These are phyloP conservation scores for Periplaneta americana DNA, from an alignment of 1,140 invertebrate species.

Conservation along the genomic window DNA sequence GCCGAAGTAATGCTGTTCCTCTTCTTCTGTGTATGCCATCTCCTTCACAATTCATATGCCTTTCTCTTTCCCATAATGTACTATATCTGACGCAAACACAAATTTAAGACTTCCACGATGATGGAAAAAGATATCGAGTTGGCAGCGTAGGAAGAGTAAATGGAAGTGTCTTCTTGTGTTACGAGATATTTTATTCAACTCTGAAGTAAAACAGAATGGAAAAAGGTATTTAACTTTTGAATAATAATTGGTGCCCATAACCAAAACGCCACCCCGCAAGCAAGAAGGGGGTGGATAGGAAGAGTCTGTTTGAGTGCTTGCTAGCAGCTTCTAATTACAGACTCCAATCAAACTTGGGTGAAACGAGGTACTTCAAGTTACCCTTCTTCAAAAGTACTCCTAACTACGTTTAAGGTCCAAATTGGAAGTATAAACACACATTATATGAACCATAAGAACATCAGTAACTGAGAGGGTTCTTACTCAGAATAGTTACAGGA, in stretches of 20 bases:
- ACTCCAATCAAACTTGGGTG: background rate
- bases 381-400: background rate
- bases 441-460: background rate
- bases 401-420: background rate
- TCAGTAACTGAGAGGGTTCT: background rate
- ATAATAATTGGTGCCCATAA: background rate
- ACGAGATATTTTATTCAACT: background rate
- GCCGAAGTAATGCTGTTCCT: background rate
- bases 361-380: background rate
- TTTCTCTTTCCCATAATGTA: background rate
- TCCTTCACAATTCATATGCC: background rate
- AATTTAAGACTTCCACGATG: background rate
- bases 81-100: background rate
- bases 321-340: background rate
- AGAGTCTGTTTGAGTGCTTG: background rate
- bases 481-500: background rate
- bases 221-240: background rate
- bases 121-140: background rate
- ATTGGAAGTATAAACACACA: background rate
- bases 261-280: background rate
- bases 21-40: background rate
- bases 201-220: background rate
- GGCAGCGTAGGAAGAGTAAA: background rate
- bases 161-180: background rate
- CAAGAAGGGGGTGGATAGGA: background rate